phyloP scores from a whole-genome alignment of 2,797 vertebrate species.

The Sebastes trivittatus region DNA sequence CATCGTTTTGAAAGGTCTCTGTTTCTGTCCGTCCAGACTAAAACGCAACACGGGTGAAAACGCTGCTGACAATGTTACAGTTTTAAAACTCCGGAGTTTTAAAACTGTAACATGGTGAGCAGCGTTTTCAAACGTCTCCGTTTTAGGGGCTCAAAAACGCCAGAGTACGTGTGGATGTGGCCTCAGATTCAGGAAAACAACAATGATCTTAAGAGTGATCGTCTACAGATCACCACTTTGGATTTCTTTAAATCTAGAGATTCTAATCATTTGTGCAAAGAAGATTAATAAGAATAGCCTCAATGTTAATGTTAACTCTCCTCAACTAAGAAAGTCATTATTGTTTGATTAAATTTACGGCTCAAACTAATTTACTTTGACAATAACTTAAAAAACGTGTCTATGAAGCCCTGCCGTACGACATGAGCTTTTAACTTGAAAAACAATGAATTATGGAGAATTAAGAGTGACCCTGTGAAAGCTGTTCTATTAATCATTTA shows the following conservation, averaged over 20 bases:
- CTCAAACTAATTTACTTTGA: neutral
- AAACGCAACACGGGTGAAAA: too few relatives aligned
- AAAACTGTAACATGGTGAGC: too few relatives aligned
- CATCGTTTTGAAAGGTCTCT: too few relatives aligned
- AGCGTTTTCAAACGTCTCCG: too few relatives aligned
- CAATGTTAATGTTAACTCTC: neutral
- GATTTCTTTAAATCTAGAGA: neutral
- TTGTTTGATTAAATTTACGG: neutral
- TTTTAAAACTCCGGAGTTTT: too few relatives aligned
- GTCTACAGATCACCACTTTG: neutral
- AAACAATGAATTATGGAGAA: neutral
- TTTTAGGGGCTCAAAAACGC: too few relatives aligned
- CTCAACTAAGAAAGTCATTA: neutral
- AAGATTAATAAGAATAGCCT: neutral
- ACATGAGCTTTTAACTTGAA: neutral
- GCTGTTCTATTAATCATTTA: neutral
- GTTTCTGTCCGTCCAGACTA: too few relatives aligned
- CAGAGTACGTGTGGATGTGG: too few relatives aligned
- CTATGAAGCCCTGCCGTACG: neutral
- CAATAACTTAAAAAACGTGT: neutral
- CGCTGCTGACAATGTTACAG: too few relatives aligned
- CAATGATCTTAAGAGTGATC: neutral
- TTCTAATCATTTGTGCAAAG: neutral
- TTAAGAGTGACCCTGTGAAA: neutral
- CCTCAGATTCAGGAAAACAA: neutral